A percentile compares a stretch with the other conserved stretches of the same genome.
These are phyloP conservation scores for Magallana ariakensis DNA, from an alignment of 1,140 invertebrate genomes.

Conservation along the genomic window DNA sequence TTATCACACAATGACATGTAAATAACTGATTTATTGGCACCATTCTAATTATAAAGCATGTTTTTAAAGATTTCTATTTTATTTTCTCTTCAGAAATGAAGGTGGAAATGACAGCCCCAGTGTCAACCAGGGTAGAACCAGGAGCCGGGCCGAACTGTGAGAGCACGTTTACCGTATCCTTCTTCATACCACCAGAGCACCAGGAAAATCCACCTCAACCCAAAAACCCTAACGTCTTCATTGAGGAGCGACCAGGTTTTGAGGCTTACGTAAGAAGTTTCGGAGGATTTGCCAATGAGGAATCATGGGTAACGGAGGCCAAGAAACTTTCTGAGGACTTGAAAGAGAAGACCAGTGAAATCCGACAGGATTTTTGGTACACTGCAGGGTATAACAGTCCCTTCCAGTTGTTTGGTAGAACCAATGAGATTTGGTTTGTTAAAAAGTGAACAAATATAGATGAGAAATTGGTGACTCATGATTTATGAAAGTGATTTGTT, in stretches of 20 bases:
- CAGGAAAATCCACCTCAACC: conserved; percentile 75
- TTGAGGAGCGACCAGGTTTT: conserved; percentile 73
- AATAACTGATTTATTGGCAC: too few species aligned
- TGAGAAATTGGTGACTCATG: too few species aligned
- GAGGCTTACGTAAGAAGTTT: conserved; percentile 70
- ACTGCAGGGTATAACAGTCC: conserved; percentile 73
- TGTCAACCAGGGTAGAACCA: conserved; percentile 74
- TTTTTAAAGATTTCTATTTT: too few species aligned
- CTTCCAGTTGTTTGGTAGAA: conserved; percentile 71
- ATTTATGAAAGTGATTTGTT: too few species aligned
- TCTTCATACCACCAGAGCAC: conserved; percentile 73
- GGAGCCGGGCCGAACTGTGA: conserved; percentile 77
- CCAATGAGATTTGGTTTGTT: conserved; percentile 74
- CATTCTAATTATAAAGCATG: too few species aligned
- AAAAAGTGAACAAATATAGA: conserved; percentile 40
- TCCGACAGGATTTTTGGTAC: conserved; percentile 65
- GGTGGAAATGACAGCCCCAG: conserved; percentile 79
- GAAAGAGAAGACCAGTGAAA: conserved; percentile 51
- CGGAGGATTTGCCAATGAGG: conserved; percentile 71
- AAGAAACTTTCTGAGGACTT: conserved; percentile 59
- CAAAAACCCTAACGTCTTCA: conserved; percentile 71
- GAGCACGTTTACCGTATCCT: conserved; percentile 78
- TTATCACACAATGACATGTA: too few species aligned
- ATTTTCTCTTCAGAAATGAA: conserved; percentile 65
- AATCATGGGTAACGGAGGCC: conserved; percentile 64